Percentiles rank a stretch among this genome's conserved stretches.
These are phyloP conservation scores for Chiroxiphia lanceolata DNA, from an alignment of 2,797 vertebrate species.

Conservation along the genomic window DNA sequence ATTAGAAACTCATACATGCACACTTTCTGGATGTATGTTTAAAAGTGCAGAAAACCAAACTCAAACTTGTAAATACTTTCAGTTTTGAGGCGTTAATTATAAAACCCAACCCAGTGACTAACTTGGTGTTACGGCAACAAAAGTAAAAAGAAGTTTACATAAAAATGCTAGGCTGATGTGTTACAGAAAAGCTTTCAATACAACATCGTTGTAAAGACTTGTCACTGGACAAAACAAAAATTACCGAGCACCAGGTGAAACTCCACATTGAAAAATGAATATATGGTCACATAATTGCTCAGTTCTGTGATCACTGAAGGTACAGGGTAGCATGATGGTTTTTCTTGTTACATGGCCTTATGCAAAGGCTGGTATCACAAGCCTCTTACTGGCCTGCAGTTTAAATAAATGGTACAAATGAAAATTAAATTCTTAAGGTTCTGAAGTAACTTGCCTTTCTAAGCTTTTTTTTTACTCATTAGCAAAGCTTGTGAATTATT, in stretches of 20 bases:
- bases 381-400: not conserved
- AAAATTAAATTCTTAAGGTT: not conserved
- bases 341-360: not conserved
- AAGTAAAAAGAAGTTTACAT: not conserved
- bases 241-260: not conserved
- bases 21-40: not conserved
- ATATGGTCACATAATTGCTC: not conserved
- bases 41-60: not conserved
- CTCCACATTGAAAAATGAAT: not conserved
- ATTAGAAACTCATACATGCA: not conserved
- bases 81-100: not conserved
- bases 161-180: not conserved
- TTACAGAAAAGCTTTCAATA: not conserved
- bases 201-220: not conserved
- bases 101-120: not conserved
- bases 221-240: not conserved
- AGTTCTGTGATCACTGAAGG: not conserved
- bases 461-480: not conserved
- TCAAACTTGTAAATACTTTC: not conserved
- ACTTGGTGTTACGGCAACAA: not conserved
- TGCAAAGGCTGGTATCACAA: not conserved
- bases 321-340: not conserved
- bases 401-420: not conserved
- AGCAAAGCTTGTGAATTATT: not conserved
- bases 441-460: not conserved